Evolutionary conservation across 1,140 invertebrate species (phyloP).

Genomic region (Lethocerus indicus): DNA sequence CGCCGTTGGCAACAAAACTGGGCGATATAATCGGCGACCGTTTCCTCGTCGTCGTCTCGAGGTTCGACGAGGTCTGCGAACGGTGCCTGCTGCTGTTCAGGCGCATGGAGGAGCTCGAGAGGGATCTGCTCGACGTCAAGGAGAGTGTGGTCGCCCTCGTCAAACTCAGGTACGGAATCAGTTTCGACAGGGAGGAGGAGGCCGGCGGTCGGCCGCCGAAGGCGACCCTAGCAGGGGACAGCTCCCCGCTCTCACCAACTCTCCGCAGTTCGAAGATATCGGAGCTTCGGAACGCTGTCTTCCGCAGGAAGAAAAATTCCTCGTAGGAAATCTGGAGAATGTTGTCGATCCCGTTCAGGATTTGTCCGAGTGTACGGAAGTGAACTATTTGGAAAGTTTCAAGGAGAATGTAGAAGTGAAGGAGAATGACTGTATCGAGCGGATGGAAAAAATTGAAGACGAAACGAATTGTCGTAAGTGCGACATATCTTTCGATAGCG

Average conservation of each 20-base stretch:
- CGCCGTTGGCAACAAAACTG: neutral
- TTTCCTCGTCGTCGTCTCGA: neutral
- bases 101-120: neutral
- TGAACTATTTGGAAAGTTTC: too few relatives aligned
- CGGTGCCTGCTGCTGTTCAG: neutral
- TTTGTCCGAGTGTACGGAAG: too few relatives aligned
- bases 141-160: neutral
- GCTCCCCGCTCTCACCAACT: neutral
- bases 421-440: too few relatives aligned
- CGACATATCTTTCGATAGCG: neutral
- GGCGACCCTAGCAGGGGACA: neutral
- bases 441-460: too few relatives aligned
- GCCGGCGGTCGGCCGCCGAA: neutral
- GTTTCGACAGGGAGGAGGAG: neutral
- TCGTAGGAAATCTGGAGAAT: too few relatives aligned
- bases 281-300: neutral
- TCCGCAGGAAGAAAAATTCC: too few relatives aligned
- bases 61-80: neutral
- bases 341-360: too few relatives aligned
- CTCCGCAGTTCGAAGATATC: neutral
- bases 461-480: neutral
- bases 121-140: neutral
- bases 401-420: too few relatives aligned
- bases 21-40: neutral
- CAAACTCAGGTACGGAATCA: neutral